Base-by-base conservation (phyloP, 2,888 invertebrate species). In the Drosophila longiperda region DNA sequence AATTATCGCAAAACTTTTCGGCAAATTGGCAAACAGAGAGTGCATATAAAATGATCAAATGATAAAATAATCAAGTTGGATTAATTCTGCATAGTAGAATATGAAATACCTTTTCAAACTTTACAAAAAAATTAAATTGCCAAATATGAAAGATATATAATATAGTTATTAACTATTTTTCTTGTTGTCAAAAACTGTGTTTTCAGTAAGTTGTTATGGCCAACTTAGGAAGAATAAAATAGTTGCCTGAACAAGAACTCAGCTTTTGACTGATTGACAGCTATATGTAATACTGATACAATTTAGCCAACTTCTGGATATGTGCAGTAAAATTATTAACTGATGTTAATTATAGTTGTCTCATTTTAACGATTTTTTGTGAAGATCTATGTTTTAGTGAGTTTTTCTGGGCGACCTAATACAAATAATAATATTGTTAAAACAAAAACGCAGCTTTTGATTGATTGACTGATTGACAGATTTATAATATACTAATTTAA, bases 1-100 rank as follows among this genome's bases (percentile, higher is more conserved):
- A 85, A 85, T 85, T 85, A 85, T 90, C 90, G 89, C 84, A 89
- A 73, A 83, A 86, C 55, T 86, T 75, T 83, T 75, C 29, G 89
- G 81, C 82, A 85, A 90, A 90, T 90, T 85, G 85, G 81, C 89
- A 88, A 86, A 88, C 70, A 82, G 75, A 66, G 71, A 42, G 33
- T 42, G 68, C 60, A 64, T 57, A 76, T 66, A 62, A 55, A 72
- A 62, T 66, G 66, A 57, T 20, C 38, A 40, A 42, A 57, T 67
- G 66, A 70, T 49, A 65, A 45, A 45, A 45, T 26, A 23, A 45
- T 8, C 45, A 45, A 23, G 8, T 2, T 7, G 20, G 8, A 23
- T 0, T 8, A 0, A 15, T 15, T 45, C 8, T 1, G 15, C 20
- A 20, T 15, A 1, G 2, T 23, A 15, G 45, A 45, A 45, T 45